phyloP scores from a whole-genome alignment of 2,888 invertebrate species.

The Anticlea derivata region DNA sequence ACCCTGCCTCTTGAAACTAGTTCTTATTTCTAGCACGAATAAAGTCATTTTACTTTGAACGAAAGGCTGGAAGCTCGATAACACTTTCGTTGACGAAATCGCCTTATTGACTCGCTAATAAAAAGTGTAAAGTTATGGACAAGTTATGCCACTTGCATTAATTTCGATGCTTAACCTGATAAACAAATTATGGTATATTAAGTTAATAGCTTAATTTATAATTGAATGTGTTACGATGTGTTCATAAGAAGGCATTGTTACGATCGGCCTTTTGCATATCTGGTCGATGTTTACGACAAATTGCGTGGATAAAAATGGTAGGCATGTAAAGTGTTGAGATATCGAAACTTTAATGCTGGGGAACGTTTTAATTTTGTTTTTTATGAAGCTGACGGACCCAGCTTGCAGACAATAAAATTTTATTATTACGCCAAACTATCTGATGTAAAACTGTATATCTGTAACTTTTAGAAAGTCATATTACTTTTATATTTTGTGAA shows the following conservation, averaged over 20 bases:
- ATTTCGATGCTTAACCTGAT: constrained; percentile 83
- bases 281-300: constrained; percentile 65
- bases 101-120: constrained; percentile 80
- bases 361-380: constrained; percentile 58
- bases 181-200: constrained; percentile 83
- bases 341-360: constrained; percentile 50
- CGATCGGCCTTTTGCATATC: constrained; percentile 65
- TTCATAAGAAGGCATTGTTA: constrained; percentile 77
- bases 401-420: constrained; percentile 55
- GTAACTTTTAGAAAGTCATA: constrained; percentile 35
- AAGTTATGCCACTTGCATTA: constrained; percentile 83
- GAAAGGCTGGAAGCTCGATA: constrained; percentile 48
- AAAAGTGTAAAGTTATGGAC: constrained; percentile 82
- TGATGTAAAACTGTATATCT: constrained; percentile 46
- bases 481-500: constrained; percentile 20
- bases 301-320: constrained; percentile 53
- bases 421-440: constrained; percentile 51
- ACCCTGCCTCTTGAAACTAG: constrained; percentile 36
- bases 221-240: constrained; percentile 77
- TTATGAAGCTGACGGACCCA: constrained; percentile 49
- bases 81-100: constrained; percentile 77
- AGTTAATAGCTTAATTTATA: constrained; percentile 84
- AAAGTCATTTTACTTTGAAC: constrained; percentile 45
- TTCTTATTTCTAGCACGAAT: constrained; percentile 42
- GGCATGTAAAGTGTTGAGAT: constrained; percentile 45